Evolutionary conservation across 2,113 vertebrate genomes (phyloP).

Genomic region (Lamprotornis superbus): DNA sequence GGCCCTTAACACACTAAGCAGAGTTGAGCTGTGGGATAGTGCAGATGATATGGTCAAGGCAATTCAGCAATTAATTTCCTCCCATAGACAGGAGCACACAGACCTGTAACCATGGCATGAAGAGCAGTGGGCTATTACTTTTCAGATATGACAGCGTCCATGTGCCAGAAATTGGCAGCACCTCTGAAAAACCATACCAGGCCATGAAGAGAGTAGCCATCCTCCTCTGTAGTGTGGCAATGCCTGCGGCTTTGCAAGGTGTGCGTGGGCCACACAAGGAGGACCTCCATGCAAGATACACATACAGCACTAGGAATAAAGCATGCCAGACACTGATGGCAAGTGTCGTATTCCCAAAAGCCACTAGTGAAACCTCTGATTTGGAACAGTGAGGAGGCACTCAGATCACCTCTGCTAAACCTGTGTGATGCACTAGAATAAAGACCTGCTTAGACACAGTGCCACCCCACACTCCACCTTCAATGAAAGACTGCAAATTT

Average conservation of each 20-base stretch:
- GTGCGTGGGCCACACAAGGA: neutral
- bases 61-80: neutral
- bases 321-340: neutral
- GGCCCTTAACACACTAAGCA: neutral
- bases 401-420: neutral
- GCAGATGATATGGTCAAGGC: neutral
- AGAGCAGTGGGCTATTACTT: neutral
- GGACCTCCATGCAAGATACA: neutral
- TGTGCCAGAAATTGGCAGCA: neutral
- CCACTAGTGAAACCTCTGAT: accelerated
- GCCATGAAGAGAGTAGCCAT: neutral
- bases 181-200: neutral
- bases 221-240: neutral
- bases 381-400: neutral
- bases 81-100: neutral
- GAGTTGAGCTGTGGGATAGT: neutral
- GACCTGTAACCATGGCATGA: neutral
- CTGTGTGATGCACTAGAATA: neutral
- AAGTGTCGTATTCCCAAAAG: neutral
- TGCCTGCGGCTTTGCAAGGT: neutral
- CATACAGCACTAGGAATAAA: neutral
- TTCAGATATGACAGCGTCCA: neutral
- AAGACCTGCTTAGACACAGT: neutral
- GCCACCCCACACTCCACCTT: neutral
- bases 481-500: neutral